phyloP scores from a whole-genome alignment of 2,888 invertebrate genomes.

The Marasmarcha lunaedactyla region DNA sequence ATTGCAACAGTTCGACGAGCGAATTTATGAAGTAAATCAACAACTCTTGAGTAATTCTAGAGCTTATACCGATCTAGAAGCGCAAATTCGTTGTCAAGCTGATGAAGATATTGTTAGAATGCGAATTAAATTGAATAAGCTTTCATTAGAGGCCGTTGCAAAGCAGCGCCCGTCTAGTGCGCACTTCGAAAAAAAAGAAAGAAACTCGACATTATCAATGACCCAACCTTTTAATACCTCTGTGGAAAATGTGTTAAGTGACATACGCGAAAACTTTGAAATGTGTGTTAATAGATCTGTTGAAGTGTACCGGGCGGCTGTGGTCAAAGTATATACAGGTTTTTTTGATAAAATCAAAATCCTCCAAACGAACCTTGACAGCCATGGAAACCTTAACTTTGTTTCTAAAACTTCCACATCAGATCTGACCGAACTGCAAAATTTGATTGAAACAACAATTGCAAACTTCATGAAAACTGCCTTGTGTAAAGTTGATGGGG shows the following conservation, averaged over 20 bases:
- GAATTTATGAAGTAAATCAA: constrained; percentile 45
- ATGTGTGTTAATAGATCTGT: constrained; percentile 27
- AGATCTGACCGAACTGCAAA: constrained; percentile 20
- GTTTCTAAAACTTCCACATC: background rate
- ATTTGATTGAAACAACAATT: constrained; percentile 24
- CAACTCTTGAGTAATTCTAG: constrained; percentile 45
- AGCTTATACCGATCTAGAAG: constrained; percentile 40
- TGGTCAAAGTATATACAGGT: constrained; percentile 26
- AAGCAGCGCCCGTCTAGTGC: constrained; percentile 15
- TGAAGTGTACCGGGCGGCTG: constrained; percentile 32
- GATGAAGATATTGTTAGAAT: constrained; percentile 27
- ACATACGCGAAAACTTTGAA: constrained; percentile 19
- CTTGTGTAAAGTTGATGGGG: constrained; percentile 2
- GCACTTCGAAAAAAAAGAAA: constrained; percentile 17
- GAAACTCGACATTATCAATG: too few species aligned
- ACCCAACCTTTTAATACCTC: too few species aligned
- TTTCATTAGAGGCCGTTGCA: constrained; percentile 25
- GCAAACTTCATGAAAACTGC: constrained; percentile 16
- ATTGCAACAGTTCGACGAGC: constrained; percentile 44
- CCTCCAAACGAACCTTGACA: constrained; percentile 26
- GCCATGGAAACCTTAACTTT: constrained; percentile 9
- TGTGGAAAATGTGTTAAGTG: constrained; percentile 19
- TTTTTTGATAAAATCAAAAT: constrained; percentile 28
- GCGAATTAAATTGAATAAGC: constrained; percentile 35
- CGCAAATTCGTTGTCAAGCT: constrained; percentile 30